phyloP scores from a whole-genome alignment of 2,113 vertebrate genomes.

The Burhinus oedicnemus region DNA sequence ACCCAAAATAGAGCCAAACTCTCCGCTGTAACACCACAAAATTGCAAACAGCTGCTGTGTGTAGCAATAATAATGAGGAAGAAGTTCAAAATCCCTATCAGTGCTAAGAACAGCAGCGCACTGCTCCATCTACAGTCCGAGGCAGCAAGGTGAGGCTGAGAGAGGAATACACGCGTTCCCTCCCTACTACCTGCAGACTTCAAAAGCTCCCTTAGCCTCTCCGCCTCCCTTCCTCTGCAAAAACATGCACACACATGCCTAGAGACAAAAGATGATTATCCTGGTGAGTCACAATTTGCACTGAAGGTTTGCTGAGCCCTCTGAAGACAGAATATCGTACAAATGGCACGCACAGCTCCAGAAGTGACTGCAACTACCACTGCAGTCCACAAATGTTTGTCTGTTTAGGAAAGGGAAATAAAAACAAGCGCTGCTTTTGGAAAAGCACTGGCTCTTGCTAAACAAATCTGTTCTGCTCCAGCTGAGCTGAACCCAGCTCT shows the following conservation, averaged over 20 bases:
- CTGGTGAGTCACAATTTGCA: constrained; percentile 24
- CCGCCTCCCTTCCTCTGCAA: neutral
- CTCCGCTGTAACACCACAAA: neutral
- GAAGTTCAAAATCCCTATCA: neutral
- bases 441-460: neutral
- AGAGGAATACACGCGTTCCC: neutral
- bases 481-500: neutral
- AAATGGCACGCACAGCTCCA: neutral
- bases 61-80: neutral
- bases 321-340: neutral
- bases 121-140: constrained; percentile 39
- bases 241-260: constrained; percentile 20
- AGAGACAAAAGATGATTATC: constrained; percentile 40
- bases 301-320: constrained; percentile 13
- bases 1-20: neutral
- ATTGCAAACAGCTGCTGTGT: neutral
- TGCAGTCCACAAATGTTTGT: neutral
- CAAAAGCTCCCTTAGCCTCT: neutral
- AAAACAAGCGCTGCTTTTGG: neutral
- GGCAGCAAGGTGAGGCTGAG: constrained; percentile 2
- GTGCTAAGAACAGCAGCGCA: neutral
- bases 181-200: neutral
- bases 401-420: neutral
- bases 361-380: neutral
- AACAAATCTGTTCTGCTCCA: constrained; percentile 21